phyloP scores from a whole-genome alignment of 1,140 invertebrate species.

The Drosophila carrolli region DNA sequence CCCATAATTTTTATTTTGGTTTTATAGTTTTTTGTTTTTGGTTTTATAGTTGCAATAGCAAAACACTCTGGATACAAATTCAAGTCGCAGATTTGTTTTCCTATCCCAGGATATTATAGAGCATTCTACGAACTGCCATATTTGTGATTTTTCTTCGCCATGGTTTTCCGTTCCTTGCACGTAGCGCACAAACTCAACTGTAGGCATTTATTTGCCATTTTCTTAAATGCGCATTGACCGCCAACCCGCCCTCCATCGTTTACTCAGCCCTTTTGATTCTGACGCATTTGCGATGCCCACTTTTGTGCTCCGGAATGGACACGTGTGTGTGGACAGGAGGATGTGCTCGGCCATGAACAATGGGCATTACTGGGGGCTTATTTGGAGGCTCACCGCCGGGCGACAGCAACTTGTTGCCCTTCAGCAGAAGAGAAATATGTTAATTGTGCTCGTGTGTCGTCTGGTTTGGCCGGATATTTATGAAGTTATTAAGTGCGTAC shows the following conservation, averaged over 20 bases:
- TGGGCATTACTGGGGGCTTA: constrained; percentile 58
- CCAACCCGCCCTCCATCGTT: not conserved
- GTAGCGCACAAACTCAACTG: constrained; percentile 41
- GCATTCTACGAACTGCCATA: not conserved
- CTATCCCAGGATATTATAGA: not conserved
- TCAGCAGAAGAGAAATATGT: constrained; percentile 51
- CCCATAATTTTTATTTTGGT: too few relatives aligned
- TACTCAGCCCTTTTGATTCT: constrained; percentile 22
- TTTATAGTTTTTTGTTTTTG: too few relatives aligned
- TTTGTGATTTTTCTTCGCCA: constrained; percentile 13
- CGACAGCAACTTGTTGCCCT: constrained; percentile 65
- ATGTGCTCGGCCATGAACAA: constrained; percentile 50
- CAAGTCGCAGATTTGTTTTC: too few relatives aligned
- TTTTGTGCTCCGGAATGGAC: constrained; percentile 38
- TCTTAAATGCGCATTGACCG: constrained; percentile 68
- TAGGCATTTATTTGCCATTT: constrained; percentile 56
- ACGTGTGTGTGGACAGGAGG: constrained; percentile 32
- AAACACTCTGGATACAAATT: too few relatives aligned
- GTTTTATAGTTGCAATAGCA: too few relatives aligned
- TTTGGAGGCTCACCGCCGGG: constrained; percentile 33
- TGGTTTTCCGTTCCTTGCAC: constrained; percentile 28
- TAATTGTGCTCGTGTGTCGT: constrained; percentile 62
- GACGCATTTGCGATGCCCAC: constrained; percentile 61
- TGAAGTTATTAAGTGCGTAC: constrained; percentile 65
- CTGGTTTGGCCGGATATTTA: constrained; percentile 40